Evolutionary conservation across 2,113 vertebrate species (phyloP), one percentile per base, ranked within the genome.

Genomic region (Cyanoderma ruficeps): DNA sequence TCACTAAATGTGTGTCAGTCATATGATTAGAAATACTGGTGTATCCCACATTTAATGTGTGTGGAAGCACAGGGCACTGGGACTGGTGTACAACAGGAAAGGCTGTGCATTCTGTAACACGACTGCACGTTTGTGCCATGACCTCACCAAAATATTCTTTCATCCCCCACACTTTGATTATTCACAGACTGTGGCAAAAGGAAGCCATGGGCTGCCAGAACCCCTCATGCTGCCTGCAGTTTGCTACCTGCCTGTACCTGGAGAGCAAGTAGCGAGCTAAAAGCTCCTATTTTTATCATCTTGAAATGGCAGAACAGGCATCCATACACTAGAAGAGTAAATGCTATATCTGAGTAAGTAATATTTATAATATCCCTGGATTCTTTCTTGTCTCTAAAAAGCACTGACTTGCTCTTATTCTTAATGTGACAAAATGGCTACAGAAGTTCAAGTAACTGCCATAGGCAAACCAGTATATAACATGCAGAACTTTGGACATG

Each of bases 121-220:
- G 22, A 80, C 15, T 30, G 61, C 37, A 56, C 0, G 0, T 39
- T 30, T 70, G 27, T 71, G 67, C 23, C n/a, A 56, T 6, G 42
- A 39, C 27, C 55, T 24, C 57, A 87, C n/a, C 53, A 83, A 63
- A 71, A 76, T 10, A 37, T 11, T 57, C 17, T 55, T 52, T 42
- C 25, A 60, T 23, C 9, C 4, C 7, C 24, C 13, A 19, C 7
- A 21, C 49, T 60, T 47, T 25, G 6, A 53, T 33, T 30, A 44
- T 19, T 25, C 15, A 65, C 14, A 68, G 49, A 46, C 28, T 0
- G 0, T 12, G 30, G 25, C 41, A 91, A 75, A 89, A 71, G 52
- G 44, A 89, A 71, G 44, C 19, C 41, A 20, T 6, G 15, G 52
- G 28, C 25, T 67, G 18, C 53, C 46, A 72, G 39, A 71, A 80